Percentiles rank a stretch among this genome's conserved stretches.
Conservation (phyloP, 2,113 vertebrate genomes). For the Silurus glanis region DNA sequence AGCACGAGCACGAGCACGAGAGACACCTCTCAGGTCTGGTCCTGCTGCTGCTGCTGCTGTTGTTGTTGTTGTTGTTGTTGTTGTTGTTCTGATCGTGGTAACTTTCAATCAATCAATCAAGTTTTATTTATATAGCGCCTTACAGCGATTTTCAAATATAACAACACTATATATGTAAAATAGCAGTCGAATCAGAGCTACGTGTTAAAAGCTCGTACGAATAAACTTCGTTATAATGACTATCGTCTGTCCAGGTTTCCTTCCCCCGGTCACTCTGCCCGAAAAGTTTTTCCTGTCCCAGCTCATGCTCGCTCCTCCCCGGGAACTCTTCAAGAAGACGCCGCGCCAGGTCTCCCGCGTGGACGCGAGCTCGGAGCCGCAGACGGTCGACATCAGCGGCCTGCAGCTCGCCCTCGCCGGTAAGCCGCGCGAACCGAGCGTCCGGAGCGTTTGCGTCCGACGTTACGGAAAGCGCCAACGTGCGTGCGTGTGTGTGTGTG, state of each 20-base stretch:
- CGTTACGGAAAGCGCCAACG: neutral
- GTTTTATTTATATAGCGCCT: too few species aligned
- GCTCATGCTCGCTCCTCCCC: constrained; percentile 93
- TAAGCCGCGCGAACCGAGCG: constrained; percentile 48
- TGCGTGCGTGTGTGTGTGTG: constrained; percentile 33
- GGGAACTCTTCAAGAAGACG: constrained; percentile 98
- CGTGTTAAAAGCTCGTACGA: too few species aligned
- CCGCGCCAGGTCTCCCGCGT: constrained; percentile 93
- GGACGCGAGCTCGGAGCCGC: constrained; percentile 88
- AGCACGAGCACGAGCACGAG: constrained; percentile 87
- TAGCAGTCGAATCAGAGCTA: too few species aligned
- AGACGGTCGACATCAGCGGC: constrained; percentile 93
- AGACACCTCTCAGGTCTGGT: constrained; percentile 82
- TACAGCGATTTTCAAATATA: too few species aligned
- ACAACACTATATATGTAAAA: too few species aligned
- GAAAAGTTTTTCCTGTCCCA: constrained; percentile 99
- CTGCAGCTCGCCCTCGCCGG: constrained; percentile 93
- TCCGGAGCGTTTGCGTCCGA: too few species aligned
- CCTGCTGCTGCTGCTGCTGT: too few species aligned
- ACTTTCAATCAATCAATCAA: too few species aligned
- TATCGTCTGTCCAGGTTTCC: constrained; percentile 87
- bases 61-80: neutral
- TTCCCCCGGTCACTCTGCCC: constrained; percentile 93
- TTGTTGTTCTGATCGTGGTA: too few species aligned
- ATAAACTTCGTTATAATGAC: too few species aligned